phyloP scores from a whole-genome alignment of 2,888 invertebrate species.

The Cistogaster globosa region DNA sequence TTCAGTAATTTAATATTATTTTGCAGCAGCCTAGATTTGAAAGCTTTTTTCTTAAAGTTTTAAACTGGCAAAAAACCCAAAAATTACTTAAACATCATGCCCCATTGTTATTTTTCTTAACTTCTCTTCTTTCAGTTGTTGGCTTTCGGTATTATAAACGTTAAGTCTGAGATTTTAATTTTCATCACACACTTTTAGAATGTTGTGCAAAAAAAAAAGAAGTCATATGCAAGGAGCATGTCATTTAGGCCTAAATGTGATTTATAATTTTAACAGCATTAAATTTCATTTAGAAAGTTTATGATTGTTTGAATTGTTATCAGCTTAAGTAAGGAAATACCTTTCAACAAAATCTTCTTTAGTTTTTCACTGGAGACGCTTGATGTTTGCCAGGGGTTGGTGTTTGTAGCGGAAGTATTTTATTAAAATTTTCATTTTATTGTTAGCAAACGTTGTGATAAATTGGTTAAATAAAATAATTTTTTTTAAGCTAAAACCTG shows the following conservation, averaged over 20 bases:
- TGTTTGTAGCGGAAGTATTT: too few species aligned
- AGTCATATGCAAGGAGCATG: constrained; percentile 17
- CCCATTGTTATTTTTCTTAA: too few species aligned
- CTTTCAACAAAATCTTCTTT: too few species aligned
- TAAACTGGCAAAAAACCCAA: background rate
- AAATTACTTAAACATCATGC: background rate
- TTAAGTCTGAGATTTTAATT: constrained; percentile 54
- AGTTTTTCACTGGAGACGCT: background rate
- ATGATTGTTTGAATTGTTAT: constrained; percentile 60
- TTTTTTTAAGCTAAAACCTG: too few species aligned
- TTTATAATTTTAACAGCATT: constrained; percentile 77
- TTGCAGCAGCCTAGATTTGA: background rate
- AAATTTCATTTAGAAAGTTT: constrained; percentile 79
- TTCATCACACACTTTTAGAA: constrained; percentile 40
- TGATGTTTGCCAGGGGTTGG: background rate
- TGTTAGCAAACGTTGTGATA: too few species aligned
- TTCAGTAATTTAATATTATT: constrained; percentile 46
- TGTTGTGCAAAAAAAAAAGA: background rate
- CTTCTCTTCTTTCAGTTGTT: too few species aligned
- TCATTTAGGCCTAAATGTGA: constrained; percentile 59
- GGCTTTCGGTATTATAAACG: too few species aligned
- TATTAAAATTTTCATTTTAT: too few species aligned
- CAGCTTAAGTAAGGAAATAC: background rate
- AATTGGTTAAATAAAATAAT: too few species aligned
- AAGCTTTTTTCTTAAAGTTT: background rate